Evolutionary conservation across 1,140 invertebrate species (phyloP).

Genomic region (Anastrepha ludens): DNA sequence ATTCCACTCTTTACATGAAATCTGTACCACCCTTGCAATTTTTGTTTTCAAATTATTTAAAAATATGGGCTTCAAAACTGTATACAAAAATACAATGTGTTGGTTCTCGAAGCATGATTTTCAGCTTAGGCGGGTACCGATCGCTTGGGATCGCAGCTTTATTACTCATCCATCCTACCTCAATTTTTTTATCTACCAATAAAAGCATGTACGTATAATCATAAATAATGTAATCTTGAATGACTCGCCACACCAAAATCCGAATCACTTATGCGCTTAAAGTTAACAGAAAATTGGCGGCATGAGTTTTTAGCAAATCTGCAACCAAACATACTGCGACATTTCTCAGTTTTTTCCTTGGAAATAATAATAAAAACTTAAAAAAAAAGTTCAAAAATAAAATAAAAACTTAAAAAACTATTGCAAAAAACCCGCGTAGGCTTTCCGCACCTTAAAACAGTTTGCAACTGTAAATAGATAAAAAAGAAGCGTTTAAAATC

Average conservation of each 20-base stretch:
- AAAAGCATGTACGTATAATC: not conserved
- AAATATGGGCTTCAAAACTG: too few species aligned
- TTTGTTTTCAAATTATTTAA: too few species aligned
- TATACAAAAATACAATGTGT: too few species aligned
- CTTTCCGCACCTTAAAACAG: conserved; percentile 18
- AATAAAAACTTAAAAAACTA: not conserved
- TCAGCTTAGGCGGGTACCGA: too few species aligned
- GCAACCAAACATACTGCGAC: not conserved
- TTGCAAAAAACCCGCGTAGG: conserved; percentile 8
- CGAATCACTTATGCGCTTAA: not conserved
- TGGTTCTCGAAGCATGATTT: too few species aligned
- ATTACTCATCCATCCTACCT: too few species aligned
- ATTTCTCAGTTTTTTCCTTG: not conserved
- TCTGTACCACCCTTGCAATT: too few species aligned
- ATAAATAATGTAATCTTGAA: not conserved
- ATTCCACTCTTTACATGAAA: too few species aligned
- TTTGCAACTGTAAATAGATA: not conserved
- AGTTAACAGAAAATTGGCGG: not conserved
- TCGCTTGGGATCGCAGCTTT: too few species aligned
- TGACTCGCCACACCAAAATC: not conserved
- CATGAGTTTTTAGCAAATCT: not conserved
- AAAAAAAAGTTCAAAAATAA: not conserved
- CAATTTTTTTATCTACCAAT: too few species aligned
- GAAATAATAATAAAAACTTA: not conserved
- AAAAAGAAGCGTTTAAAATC: not conserved